These are phyloP conservation scores for Polypedilum vanderplanki DNA, from an alignment of 1,140 invertebrate genomes.

Conservation along the genomic window DNA sequence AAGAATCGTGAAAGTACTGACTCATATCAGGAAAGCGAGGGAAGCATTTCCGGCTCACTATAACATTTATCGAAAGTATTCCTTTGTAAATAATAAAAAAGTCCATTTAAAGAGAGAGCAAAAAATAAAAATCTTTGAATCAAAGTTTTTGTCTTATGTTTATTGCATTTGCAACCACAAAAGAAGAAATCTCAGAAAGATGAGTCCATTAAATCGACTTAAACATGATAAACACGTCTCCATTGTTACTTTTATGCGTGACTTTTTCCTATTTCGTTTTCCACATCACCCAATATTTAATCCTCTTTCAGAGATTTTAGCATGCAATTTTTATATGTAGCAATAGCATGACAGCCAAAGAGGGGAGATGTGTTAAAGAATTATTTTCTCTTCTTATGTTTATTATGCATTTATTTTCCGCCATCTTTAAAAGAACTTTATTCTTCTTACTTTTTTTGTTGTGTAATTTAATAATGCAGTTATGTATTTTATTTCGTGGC, in stretches of 20 bases:
- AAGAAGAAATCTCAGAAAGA: not conserved
- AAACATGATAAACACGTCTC: constrained; percentile 22
- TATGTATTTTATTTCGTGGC: too few relatives aligned
- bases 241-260: not conserved
- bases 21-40: constrained; percentile 24
- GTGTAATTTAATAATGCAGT: not conserved
- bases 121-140: not conserved
- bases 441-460: not conserved
- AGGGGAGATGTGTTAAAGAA: not conserved
- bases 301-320: constrained; percentile 19
- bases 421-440: not conserved
- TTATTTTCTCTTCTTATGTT: not conserved
- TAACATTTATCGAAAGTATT: constrained; percentile 20
- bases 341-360: not conserved
- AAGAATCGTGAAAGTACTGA: constrained; percentile 13
- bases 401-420: not conserved
- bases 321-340: not conserved
- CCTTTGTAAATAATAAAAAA: not conserved
- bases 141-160: not conserved
- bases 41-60: not conserved
- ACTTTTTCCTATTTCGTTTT: not conserved
- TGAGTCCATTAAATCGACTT: constrained; percentile 4
- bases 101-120: not conserved
- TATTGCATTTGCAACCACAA: not conserved
- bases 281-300: constrained; percentile 9